These are phyloP conservation scores for Tribolium madens DNA, from an alignment of 1,140 invertebrate genomes.

Conservation along the genomic window DNA sequence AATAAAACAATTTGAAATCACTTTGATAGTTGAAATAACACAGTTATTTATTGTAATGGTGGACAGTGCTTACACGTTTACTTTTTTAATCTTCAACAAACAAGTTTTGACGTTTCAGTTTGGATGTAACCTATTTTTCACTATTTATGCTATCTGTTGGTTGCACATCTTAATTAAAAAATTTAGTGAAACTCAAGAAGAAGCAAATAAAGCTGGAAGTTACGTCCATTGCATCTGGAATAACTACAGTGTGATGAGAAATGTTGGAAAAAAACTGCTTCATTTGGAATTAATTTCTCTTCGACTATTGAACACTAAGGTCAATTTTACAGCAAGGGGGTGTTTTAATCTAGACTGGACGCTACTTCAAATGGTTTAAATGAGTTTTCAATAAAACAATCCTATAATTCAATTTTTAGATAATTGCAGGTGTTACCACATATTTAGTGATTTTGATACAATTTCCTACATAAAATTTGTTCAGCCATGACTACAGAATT, in stretches of 20 bases:
- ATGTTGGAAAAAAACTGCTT: constrained; percentile 21
- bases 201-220: constrained; percentile 47
- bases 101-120: not conserved
- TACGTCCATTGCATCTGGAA: constrained; percentile 54
- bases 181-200: not conserved
- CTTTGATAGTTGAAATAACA: not conserved
- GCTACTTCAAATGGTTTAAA: constrained; percentile 45
- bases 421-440: constrained; percentile 42
- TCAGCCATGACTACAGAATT: not conserved
- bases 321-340: constrained; percentile 46
- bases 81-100: not conserved
- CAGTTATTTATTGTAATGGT: not conserved
- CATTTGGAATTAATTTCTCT: constrained; percentile 48
- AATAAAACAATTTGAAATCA: constrained; percentile 6
- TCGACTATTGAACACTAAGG: constrained; percentile 42
- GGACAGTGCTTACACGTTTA: not conserved
- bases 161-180: not conserved
- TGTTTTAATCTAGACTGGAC: constrained; percentile 51
- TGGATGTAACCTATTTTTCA: not conserved
- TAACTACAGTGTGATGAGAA: constrained; percentile 27
- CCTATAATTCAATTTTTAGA: constrained; percentile 42
- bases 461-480: not conserved
- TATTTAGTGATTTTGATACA: constrained; percentile 43
- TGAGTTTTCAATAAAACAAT: too few relatives aligned
- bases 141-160: not conserved